Percentiles rank a stretch among this genome's conserved stretches.
Conservation (phyloP, 2,888 invertebrate genomes). For the Sarcophaga subvicina region DNA sequence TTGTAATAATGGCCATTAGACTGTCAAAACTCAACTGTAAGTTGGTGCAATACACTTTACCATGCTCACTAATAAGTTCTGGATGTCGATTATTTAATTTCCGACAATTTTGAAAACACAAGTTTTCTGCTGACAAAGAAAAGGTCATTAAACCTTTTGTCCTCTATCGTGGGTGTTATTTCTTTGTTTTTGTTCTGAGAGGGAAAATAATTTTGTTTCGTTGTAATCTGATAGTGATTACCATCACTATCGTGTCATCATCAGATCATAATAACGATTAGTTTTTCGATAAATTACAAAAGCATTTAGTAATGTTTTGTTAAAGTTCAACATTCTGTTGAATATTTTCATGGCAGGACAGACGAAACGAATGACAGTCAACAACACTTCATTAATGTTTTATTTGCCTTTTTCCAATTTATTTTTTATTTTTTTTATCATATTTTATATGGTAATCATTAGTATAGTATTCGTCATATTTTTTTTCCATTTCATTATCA, state of each 20-base stretch:
- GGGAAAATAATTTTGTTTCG: constrained; percentile 13
- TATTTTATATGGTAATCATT: not conserved
- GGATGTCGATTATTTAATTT: too few relatives aligned
- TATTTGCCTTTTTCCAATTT: not conserved
- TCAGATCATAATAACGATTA: constrained; percentile 8
- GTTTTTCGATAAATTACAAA: constrained; percentile 58
- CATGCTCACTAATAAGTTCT: too few relatives aligned
- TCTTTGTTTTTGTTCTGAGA: too few relatives aligned
- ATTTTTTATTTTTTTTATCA: not conserved
- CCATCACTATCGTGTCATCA: constrained; percentile 4
- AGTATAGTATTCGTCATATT: not conserved
- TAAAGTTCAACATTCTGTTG: constrained; percentile 8
- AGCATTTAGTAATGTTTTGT: not conserved
- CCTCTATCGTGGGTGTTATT: too few relatives aligned
- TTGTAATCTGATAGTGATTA: constrained; percentile 60
- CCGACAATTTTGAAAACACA: too few relatives aligned
- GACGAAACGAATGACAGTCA: not conserved
- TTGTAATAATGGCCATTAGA: too few relatives aligned
- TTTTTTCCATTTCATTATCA: not conserved
- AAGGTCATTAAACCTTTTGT: too few relatives aligned
- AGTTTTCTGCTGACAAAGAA: too few relatives aligned
- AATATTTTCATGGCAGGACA: not conserved
- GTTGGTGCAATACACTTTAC: too few relatives aligned
- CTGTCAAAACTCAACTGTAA: too few relatives aligned
- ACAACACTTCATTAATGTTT: not conserved